Base-by-base conservation (phyloP, 2,797 vertebrate genomes). In the Myiotriccus ornatus region DNA sequence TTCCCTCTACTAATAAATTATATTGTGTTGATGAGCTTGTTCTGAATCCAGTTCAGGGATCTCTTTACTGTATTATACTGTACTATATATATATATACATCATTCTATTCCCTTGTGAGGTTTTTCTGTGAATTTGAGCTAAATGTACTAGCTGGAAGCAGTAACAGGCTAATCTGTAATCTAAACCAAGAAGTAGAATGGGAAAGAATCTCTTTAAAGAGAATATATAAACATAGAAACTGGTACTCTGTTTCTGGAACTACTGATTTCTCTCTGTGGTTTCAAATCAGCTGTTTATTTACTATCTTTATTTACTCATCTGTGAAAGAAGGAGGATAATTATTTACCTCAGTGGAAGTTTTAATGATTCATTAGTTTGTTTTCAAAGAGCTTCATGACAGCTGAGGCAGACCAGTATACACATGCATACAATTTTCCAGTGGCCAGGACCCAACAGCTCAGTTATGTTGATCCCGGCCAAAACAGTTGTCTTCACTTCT, bases 281-380 rank as follows among this genome's bases (percentile, higher is more conserved):
- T 94, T 87, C 62, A 78, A 70, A 86, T 5, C 24, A 78, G 37
- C 39, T 84, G 20, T 81, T 91, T 93, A 53, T 80, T 80, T 77
- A 28, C 35, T 64, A 17, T 69, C 68, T 89, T 80, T 91, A 85
- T 94, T 94, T 93, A 94, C 57, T 78, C 53, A 57, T 75, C 57
- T 68, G 79, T 46, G 55, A 86, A 93, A 89, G 73, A 83, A 68
- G 28, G 52, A 56, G 68, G 62, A 71, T 81, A 91, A 74, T 89
- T 87, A 75, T 93, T 96, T 94, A 91, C 69, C 46, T 84, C 35
- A 28, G 1, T 69, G 50, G 87, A 85, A 71, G 30, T 68, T 89
- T 89, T 69, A 50, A 73, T 87, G 46, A 50, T 57, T 80, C 57
- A 65, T 81, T 78, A 71, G 62, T 74, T 91, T 91, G 30, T 84